These are phyloP conservation scores for Todus mexicanus DNA, from an alignment of 2,797 vertebrate genomes.

Conservation along the genomic window DNA sequence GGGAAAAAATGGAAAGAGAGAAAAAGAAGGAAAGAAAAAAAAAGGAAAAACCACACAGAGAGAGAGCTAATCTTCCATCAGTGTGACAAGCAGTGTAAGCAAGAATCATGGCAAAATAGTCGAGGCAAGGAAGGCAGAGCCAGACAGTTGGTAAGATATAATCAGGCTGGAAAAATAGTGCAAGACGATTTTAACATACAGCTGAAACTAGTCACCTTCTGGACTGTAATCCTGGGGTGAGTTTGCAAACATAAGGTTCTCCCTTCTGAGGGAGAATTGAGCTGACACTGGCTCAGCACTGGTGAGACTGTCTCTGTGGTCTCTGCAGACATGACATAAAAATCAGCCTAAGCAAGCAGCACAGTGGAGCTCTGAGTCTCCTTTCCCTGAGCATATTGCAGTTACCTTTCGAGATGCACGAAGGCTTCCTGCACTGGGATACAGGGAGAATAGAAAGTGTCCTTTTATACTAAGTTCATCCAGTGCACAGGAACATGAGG, in stretches of 20 bases:
- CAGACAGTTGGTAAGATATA: slow-evolving; percentile 22
- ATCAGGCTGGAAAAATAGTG: slow-evolving; percentile 10
- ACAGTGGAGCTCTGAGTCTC: neutral
- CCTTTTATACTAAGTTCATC: neutral
- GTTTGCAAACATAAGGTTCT: neutral
- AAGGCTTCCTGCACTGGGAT: neutral
- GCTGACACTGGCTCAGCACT: neutral
- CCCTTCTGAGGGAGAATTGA: neutral
- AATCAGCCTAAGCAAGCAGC: neutral
- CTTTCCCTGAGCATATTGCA: neutral
- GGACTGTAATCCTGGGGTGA: neutral
- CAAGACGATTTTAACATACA: neutral
- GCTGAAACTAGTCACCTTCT: slow-evolving; percentile 12
- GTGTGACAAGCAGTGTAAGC: slow-evolving; percentile 9
- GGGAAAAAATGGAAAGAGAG: neutral
- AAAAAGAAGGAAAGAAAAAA: neutral
- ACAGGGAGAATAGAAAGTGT: neutral
- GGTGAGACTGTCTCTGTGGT: neutral
- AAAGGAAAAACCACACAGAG: neutral
- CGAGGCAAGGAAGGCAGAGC: neutral
- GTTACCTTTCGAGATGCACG: neutral
- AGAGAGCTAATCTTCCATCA: neutral
- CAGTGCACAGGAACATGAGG: neutral
- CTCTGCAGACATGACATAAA: neutral
- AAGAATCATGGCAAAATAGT: neutral